phyloP scores from a whole-genome alignment of 2,113 vertebrate genomes.

The Percopsis transmontana region DNA sequence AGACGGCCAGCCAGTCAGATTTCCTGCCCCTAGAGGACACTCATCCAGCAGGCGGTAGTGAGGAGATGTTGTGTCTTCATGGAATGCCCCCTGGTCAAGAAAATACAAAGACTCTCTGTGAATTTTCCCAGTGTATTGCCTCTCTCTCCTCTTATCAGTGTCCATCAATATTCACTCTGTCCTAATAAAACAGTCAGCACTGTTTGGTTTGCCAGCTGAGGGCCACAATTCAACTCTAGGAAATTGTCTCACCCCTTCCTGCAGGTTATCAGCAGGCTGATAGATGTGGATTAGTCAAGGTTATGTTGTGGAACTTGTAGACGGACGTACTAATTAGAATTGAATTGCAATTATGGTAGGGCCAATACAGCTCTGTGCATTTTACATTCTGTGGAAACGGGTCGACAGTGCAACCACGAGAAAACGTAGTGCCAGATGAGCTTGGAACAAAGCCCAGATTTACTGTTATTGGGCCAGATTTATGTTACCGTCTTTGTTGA shows the following conservation, averaged over 20 bases:
- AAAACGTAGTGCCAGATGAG: no score
- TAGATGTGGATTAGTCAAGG: constrained; percentile 51
- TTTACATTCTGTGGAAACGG: neutral
- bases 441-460: no score
- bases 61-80: constrained; percentile 36
- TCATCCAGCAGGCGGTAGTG: constrained; percentile 50
- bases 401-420: no score
- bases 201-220: constrained; percentile 44
- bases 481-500: no score
- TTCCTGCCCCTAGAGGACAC: constrained; percentile 11
- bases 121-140: constrained; percentile 42
- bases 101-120: constrained; percentile 36
- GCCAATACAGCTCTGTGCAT: constrained; percentile 29
- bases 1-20: no score
- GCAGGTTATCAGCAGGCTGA: constrained; percentile 52
- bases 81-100: constrained; percentile 17
- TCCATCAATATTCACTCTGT: constrained; percentile 57
- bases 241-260: constrained; percentile 41
- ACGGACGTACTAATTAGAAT: constrained; percentile 48
- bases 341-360: constrained; percentile 53
- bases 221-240: constrained; percentile 44
- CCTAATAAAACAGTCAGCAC: constrained; percentile 45
- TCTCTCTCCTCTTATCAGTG: constrained; percentile 47
- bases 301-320: constrained; percentile 52
- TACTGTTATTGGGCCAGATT: no score